phyloP scores from a whole-genome alignment of 2,797 vertebrate genomes.

The Champsocephalus gunnari region DNA sequence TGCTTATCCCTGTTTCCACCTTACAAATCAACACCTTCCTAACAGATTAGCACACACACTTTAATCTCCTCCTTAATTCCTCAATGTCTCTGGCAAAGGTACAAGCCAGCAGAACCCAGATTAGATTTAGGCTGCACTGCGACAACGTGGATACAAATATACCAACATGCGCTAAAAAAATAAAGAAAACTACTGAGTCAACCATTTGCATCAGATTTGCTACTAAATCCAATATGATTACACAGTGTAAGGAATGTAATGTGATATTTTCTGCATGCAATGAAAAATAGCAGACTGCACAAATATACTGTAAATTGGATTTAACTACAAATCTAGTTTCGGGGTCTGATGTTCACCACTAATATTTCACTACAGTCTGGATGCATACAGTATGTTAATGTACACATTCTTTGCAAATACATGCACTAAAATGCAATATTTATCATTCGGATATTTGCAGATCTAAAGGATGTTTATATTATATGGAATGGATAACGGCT shows the following conservation, averaged over 20 bases:
- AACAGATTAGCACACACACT: constrained; percentile 70
- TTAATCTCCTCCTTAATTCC: constrained; percentile 75
- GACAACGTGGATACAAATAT: constrained; percentile 46
- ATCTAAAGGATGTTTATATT: neutral
- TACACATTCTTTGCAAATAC: constrained; percentile 14
- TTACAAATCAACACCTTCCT: constrained; percentile 70
- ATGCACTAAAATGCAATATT: neutral
- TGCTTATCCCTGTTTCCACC: constrained; percentile 66
- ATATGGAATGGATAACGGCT: neutral
- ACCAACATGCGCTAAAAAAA: constrained; percentile 47
- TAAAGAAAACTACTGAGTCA: constrained; percentile 65
- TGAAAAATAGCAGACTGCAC: constrained; percentile 51
- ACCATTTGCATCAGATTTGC: constrained; percentile 75
- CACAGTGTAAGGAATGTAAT: constrained; percentile 68
- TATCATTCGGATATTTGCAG: neutral
- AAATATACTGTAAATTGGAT: constrained; percentile 56
- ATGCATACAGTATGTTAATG: neutral
- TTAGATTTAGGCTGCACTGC: constrained; percentile 64
- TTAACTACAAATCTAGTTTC: constrained; percentile 43
- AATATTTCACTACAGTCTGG: constrained; percentile 4
- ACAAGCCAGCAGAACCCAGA: constrained; percentile 77
- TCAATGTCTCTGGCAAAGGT: constrained; percentile 75
- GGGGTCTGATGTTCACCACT: constrained; percentile 7
- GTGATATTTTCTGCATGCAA: constrained; percentile 62
- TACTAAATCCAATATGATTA: constrained; percentile 73